Base-by-base conservation (phyloP, 1,140 invertebrate species). In the Macrostomum lignano region DNA sequence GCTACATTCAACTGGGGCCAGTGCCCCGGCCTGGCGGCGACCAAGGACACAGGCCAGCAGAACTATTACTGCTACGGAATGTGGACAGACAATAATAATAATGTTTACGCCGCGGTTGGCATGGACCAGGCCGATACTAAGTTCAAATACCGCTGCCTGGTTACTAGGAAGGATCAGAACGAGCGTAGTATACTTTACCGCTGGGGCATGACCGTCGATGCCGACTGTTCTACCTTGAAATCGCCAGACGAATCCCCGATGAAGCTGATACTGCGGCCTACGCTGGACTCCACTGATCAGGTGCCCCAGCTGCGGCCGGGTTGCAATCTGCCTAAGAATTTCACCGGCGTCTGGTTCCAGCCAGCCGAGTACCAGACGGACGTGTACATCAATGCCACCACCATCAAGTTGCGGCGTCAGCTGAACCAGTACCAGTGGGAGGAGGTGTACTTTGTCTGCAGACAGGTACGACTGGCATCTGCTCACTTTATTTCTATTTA, bases 321-420 rank as follows among this genome's bases (percentile, higher is more conserved):
- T 3, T 94, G 84, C 50, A 68, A 74, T 23, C 54, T 93, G 29
- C 79, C 82, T 0, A 70, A 79, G 54, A 88, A 88, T 52, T 84
- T 86, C 51, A 71, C 69, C 2, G 84, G 84, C 6, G 66, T 73
- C 21, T 94, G 84, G 82, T 79, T 91, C 14, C 91, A 91, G 42
- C 88, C 82, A 1, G 81, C 79, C 0, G 84, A 88, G 47, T 74
- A 82, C 39, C 77, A 91, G 55, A 78, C 79, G 1, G 75, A 86
- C 55, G 50, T 57, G n/a, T 11, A 67, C 10, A 82, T 94, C 25
- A 93, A 93, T 55, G 73, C 79, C 44, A 93, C 86, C 0, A 81
- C 91, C 47, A 84, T 94, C 21, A 44, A 47, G 71, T 84, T 46
- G 78, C 86, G 63, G 78, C 75, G 13, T 57, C 74, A 77, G 56